These are phyloP conservation scores for Teleiodes luculella DNA, from an alignment of 2,888 invertebrate species.

Conservation along the genomic window DNA sequence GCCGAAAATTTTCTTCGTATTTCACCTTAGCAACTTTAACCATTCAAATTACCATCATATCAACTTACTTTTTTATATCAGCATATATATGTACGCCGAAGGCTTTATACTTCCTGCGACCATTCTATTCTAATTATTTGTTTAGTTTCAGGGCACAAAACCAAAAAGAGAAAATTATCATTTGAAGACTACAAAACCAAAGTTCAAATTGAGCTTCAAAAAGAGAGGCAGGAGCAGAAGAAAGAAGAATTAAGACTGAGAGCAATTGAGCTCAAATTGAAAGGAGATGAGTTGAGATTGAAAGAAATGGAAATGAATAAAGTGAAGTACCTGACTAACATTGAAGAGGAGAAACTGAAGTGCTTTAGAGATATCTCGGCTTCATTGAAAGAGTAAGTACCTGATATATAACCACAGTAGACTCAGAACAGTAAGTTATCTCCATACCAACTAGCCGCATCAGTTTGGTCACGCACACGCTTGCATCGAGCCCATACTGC, in stretches of 20 bases:
- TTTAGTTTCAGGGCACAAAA: slow-evolving; percentile 10
- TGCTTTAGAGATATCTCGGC: slow-evolving; percentile 44
- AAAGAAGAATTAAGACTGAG: slow-evolving; percentile 41
- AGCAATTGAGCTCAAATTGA: slow-evolving; percentile 43
- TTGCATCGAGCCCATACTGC: too few relatives aligned
- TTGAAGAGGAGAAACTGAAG: slow-evolving; percentile 46
- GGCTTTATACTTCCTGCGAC: too few relatives aligned
- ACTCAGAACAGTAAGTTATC: too few relatives aligned
- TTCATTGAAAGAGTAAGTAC: slow-evolving; percentile 41
- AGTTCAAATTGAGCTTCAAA: slow-evolving; percentile 36
- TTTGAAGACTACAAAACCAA: slow-evolving; percentile 38
- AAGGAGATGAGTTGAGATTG: slow-evolving; percentile 43
- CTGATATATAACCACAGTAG: too few relatives aligned
- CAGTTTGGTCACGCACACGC: too few relatives aligned
- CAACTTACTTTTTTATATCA: too few relatives aligned
- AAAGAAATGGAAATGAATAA: slow-evolving; percentile 48
- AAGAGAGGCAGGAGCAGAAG: slow-evolving; percentile 39
- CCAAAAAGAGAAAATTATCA: slow-evolving; percentile 26
- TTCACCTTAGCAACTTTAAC: too few relatives aligned
- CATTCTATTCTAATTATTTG: too few relatives aligned
- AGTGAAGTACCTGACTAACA: slow-evolving; percentile 42
- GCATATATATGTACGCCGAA: too few relatives aligned
- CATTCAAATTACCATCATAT: too few relatives aligned
- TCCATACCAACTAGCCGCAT: too few relatives aligned
- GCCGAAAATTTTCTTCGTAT: too few relatives aligned